Evolutionary conservation across 2,888 invertebrate genomes (phyloP).

Genomic region (Eristalis intricaria): DNA sequence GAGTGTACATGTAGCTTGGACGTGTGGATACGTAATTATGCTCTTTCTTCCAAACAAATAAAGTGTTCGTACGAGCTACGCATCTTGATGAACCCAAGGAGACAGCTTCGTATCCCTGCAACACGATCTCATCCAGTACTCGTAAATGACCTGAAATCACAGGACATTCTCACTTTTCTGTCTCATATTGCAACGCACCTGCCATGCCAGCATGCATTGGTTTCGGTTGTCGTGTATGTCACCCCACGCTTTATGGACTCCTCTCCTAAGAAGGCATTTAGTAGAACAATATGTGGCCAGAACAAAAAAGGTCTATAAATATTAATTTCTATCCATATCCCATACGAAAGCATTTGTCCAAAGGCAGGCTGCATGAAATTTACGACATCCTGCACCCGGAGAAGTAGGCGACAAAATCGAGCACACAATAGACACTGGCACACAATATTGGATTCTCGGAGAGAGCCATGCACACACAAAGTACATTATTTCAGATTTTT

Average conservation of each 20-base stretch:
- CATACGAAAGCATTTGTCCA: conserved; percentile 38
- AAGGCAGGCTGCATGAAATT: conserved; percentile 54
- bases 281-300: conserved; percentile 60
- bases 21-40: background rate
- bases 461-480: conserved; percentile 52
- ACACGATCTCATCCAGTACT: background rate
- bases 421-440: conserved; percentile 48
- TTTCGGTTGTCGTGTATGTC: conserved; percentile 49
- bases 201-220: conserved; percentile 36
- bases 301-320: conserved; percentile 68
- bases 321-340: conserved; percentile 58
- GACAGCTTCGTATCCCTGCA: background rate
- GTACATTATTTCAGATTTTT: conserved; percentile 66
- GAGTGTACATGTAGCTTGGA: background rate
- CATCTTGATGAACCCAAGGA: conserved; percentile 39
- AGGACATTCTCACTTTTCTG: background rate
- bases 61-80: conserved; percentile 10
- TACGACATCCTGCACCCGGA: conserved; percentile 69
- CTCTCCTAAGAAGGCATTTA: conserved; percentile 62
- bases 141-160: background rate
- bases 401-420: conserved; percentile 57
- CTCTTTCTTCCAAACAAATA: background rate
- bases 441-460: conserved; percentile 60
- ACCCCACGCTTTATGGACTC: conserved; percentile 34
- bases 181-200: conserved; percentile 34